phyloP scores from a whole-genome alignment of 2,888 invertebrate genomes.

The Maniola hyperantus region DNA sequence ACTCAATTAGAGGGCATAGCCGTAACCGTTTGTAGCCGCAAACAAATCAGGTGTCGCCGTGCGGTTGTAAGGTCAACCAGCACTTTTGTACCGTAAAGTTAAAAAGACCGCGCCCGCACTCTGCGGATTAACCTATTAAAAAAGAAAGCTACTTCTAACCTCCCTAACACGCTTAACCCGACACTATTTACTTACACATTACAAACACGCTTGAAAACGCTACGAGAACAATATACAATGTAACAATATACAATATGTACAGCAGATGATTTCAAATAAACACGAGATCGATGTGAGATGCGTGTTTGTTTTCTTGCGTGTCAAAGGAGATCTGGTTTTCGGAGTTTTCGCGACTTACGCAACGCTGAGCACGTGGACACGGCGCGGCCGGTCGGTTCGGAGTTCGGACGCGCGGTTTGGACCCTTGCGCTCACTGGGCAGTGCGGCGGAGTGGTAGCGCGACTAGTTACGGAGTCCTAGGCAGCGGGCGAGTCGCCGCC shows the following conservation, averaged over 20 bases:
- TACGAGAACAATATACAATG: not conserved
- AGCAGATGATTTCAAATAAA: slow-evolving; percentile 52
- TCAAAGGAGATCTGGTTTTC: slow-evolving; percentile 70
- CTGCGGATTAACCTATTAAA: slow-evolving; percentile 60
- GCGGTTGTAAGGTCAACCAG: slow-evolving; percentile 70
- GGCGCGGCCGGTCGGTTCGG: slow-evolving; percentile 28
- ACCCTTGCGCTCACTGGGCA: slow-evolving; percentile 30
- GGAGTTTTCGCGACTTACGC: slow-evolving; percentile 70
- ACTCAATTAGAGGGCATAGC: slow-evolving; percentile 27
- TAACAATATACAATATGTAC: not conserved
- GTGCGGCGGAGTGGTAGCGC: slow-evolving; percentile 38
- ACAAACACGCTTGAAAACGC: slow-evolving; percentile 47
- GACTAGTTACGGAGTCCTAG: slow-evolving; percentile 50
- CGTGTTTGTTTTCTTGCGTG: slow-evolving; percentile 65
- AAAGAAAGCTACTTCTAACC: slow-evolving; percentile 58
- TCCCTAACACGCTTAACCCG: slow-evolving; percentile 47
- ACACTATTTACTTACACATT: slow-evolving; percentile 54
- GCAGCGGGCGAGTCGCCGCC: slow-evolving; percentile 72
- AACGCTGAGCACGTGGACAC: slow-evolving; percentile 65
- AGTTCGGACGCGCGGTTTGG: slow-evolving; percentile 31
- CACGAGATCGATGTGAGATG: slow-evolving; percentile 67
- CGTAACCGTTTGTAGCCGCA: slow-evolving; percentile 31
- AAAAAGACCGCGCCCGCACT: slow-evolving; percentile 70
- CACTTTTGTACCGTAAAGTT: slow-evolving; percentile 63
- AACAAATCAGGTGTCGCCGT: slow-evolving; percentile 42